A percentile compares a stretch with the other conserved stretches of the same genome.
Conservation (phyloP, 37 sponge, comb jelly and placozoan species). For the Halisarca cf. caerulea region DNA sequence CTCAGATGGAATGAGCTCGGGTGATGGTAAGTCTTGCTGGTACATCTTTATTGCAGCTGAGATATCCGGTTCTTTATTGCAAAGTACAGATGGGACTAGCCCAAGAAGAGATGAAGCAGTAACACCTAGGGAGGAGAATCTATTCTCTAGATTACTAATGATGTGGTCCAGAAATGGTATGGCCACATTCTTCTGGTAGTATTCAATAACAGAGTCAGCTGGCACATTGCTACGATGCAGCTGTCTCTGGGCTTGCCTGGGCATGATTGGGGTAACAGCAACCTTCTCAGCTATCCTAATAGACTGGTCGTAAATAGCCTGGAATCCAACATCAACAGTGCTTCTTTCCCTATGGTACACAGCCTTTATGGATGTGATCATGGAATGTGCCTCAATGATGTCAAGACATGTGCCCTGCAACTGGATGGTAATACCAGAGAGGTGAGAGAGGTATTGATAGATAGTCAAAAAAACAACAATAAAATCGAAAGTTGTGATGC, state of each 20-base stretch:
- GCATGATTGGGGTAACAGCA: conserved; percentile 1
- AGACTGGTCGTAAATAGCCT: conserved; percentile 36
- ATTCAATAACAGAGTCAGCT: conserved; percentile 32
- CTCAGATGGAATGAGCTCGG: conserved; percentile 34
- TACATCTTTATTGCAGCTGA: not conserved
- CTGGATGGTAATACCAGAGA: conserved; percentile 46
- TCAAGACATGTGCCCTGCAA: conserved; percentile 44
- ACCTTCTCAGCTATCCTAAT: conserved; percentile 38
- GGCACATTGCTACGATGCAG: conserved; percentile 44
- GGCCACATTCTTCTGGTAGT: conserved; percentile 38
- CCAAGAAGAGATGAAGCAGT: conserved; percentile 30
- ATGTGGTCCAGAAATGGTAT: conserved; percentile 52
- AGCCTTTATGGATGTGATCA: too few relatives aligned
- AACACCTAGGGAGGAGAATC: conserved; percentile 7
- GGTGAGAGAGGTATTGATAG: conserved; percentile 33
- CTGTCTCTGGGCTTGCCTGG: conserved; percentile 44
- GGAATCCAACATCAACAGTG: conserved; percentile 34
- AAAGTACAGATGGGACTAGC: conserved; percentile 38
- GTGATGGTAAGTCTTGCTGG: conserved; percentile 39
- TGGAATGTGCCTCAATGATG: conserved; percentile 37
- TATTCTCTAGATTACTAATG: conserved; percentile 9
- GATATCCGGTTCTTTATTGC: not conserved
- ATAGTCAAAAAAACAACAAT: conserved; percentile 18
- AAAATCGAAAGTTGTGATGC: conserved; percentile 41
- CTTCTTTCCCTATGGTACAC: too few relatives aligned